Percentiles rank a stretch among this genome's conserved stretches.
These are phyloP conservation scores for Ctenodactylus gundi DNA, from an alignment of 2,113 vertebrate species.

Conservation along the genomic window DNA sequence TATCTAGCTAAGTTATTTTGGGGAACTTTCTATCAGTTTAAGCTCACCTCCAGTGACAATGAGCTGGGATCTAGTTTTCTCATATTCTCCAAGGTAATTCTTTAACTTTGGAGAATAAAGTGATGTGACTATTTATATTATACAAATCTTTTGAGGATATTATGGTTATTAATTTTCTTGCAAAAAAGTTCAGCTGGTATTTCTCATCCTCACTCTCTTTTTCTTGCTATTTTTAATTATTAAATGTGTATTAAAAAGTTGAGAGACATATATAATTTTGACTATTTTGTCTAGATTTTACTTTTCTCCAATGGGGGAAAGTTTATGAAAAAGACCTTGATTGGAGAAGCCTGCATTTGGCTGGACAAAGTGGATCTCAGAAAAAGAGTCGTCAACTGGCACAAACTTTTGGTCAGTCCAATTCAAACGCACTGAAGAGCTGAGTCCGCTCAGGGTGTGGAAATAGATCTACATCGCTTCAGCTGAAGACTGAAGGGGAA, in stretches of 20 bases:
- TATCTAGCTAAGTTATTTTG: not conserved
- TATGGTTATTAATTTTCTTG: not conserved
- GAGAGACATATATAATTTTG: not conserved
- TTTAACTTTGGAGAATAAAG: not conserved
- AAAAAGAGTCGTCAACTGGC: constrained; percentile 99
- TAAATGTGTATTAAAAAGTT: not conserved
- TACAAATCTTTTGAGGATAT: constrained; percentile 5
- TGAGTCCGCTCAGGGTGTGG: constrained; percentile 67
- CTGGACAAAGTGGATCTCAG: constrained; percentile 99
- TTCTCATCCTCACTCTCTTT: not conserved
- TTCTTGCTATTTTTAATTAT: not conserved
- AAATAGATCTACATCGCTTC: constrained; percentile 74
- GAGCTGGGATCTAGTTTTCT: not conserved
- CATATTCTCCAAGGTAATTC: not conserved
- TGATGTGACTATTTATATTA: not conserved
- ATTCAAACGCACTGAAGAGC: constrained; percentile 89
- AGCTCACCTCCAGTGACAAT: not conserved
- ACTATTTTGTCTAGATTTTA: constrained; percentile 88
- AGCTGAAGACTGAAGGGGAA: constrained; percentile 71
- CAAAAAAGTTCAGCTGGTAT: not conserved
- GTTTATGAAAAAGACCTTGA: constrained; percentile 99
- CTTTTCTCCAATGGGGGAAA: constrained; percentile 98
- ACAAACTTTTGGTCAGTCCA: constrained; percentile 96
- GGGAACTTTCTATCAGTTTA: not conserved
- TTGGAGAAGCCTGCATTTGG: constrained; percentile 99